Percentiles rank a stretch among this genome's conserved stretches.
Conservation (phyloP, 2,113 vertebrate genomes). For the Protomyctophum bolini region DNA sequence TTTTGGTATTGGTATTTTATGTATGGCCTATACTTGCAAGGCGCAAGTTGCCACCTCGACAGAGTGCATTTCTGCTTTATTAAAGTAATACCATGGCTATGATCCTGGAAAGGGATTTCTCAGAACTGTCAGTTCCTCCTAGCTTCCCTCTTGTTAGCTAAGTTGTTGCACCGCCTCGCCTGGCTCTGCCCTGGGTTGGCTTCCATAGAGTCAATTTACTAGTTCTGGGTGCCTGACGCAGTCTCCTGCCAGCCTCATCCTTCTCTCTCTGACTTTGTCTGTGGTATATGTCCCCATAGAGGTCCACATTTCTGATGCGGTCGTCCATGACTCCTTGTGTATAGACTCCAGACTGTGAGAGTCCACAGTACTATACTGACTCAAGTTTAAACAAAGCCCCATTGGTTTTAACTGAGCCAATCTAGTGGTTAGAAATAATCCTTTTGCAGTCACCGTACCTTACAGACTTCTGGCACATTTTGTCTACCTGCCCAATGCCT, state of each 20-base stretch:
- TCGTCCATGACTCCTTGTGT: too few relatives aligned
- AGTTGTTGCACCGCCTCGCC: too few relatives aligned
- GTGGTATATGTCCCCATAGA: neutral
- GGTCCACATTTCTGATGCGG: too few relatives aligned
- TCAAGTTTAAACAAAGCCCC: slow-evolving; percentile 45
- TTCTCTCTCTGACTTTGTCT: too few relatives aligned
- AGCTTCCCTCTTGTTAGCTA: too few relatives aligned
- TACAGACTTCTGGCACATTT: slow-evolving; percentile 49
- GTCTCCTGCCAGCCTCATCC: too few relatives aligned
- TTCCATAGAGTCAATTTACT: too few relatives aligned
- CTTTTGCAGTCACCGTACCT: slow-evolving; percentile 49
- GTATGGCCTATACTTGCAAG: neutral
- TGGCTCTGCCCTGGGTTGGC: too few relatives aligned
- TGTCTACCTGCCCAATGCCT: slow-evolving; percentile 36
- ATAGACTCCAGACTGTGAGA: too few relatives aligned
- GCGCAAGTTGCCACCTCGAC: too few relatives aligned
- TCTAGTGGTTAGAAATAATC: slow-evolving; percentile 27
- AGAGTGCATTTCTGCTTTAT: slow-evolving; percentile 8
- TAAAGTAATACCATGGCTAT: neutral
- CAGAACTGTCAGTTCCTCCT: neutral
- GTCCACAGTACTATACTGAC: slow-evolving; percentile 17
- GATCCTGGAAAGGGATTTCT: neutral
- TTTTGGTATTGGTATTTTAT: slow-evolving; percentile 16
- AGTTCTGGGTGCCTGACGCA: too few relatives aligned
- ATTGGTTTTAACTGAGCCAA: slow-evolving; percentile 6